These are phyloP conservation scores for Typhlichthys subterraneus DNA, from an alignment of 2,797 vertebrate species.

Conservation along the genomic window DNA sequence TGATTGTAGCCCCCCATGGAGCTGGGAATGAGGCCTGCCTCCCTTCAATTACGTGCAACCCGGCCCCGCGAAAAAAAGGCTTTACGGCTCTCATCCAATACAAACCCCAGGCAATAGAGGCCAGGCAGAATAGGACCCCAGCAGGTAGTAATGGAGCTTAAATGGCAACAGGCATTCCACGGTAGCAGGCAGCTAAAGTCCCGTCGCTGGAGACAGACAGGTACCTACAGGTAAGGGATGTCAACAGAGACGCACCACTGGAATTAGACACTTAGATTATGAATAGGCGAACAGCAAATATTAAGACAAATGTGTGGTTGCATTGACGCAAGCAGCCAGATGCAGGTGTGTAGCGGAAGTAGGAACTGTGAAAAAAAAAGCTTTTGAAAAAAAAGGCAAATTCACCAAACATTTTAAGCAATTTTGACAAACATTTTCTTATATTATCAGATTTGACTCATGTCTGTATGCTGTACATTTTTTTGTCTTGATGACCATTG, in stretches of 20 bases:
- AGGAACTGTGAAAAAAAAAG: too few relatives aligned
- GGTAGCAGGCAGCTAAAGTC: slow-evolving; percentile 61
- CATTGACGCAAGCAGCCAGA: too few relatives aligned
- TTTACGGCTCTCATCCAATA: slow-evolving; percentile 85
- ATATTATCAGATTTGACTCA: too few relatives aligned
- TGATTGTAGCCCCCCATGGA: slow-evolving; percentile 82
- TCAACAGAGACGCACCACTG: slow-evolving; percentile 9
- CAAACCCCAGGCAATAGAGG: slow-evolving; percentile 84
- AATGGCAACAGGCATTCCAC: slow-evolving; percentile 84
- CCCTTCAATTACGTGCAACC: slow-evolving; percentile 78
- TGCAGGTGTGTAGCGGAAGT: too few relatives aligned
- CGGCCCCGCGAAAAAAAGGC: slow-evolving; percentile 73
- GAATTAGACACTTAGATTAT: too few relatives aligned
- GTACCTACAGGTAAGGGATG: slow-evolving; percentile 54
- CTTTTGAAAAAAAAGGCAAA: too few relatives aligned
- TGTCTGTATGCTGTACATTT: too few relatives aligned
- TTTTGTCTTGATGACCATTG: too few relatives aligned
- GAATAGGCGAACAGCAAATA: too few relatives aligned
- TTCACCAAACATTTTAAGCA: too few relatives aligned
- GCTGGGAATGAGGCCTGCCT: slow-evolving; percentile 81
- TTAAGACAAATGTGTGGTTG: too few relatives aligned
- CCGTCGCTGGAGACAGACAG: slow-evolving; percentile 55
- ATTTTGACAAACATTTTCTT: too few relatives aligned
- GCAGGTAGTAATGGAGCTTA: slow-evolving; percentile 87
- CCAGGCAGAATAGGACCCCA: slow-evolving; percentile 73